phyloP scores from a whole-genome alignment of 2,113 vertebrate genomes.

The Indri indri region DNA sequence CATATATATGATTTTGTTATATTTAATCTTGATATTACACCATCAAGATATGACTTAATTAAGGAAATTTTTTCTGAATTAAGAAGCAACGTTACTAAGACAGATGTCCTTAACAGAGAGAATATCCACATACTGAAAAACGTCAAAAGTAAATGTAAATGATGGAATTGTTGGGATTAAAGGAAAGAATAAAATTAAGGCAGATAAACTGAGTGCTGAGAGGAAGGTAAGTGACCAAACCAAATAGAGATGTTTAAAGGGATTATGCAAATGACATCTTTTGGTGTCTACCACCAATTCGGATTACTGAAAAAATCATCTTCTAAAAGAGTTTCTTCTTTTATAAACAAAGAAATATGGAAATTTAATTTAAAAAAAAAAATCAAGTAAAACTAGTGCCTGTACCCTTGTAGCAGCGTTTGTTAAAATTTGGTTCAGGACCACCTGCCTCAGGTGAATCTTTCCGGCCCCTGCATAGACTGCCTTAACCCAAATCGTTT shows the following conservation, averaged over 20 bases:
- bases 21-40: neutral
- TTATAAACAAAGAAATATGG: neutral
- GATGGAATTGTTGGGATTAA: neutral
- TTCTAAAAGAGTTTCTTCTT: neutral
- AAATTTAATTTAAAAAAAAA: neutral
- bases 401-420: neutral
- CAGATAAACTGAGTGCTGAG: neutral
- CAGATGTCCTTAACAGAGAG: neutral
- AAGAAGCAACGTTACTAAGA: neutral
- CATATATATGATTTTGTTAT: neutral
- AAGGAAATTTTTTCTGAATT: slow-evolving; percentile 3
- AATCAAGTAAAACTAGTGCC: neutral
- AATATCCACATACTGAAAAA: neutral
- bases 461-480: neutral
- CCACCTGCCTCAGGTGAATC: neutral
- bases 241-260: neutral
- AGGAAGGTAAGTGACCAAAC: neutral
- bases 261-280: neutral
- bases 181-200: neutral
- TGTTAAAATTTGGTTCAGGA: neutral
- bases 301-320: neutral
- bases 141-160: neutral
- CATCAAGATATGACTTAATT: neutral
- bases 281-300: neutral
- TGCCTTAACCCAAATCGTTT: neutral